Percentiles rank a stretch among this genome's conserved stretches.
These are phyloP conservation scores for Oscheius sp. DNA, from an alignment of 2,888 invertebrate genomes.

Conservation along the genomic window DNA sequence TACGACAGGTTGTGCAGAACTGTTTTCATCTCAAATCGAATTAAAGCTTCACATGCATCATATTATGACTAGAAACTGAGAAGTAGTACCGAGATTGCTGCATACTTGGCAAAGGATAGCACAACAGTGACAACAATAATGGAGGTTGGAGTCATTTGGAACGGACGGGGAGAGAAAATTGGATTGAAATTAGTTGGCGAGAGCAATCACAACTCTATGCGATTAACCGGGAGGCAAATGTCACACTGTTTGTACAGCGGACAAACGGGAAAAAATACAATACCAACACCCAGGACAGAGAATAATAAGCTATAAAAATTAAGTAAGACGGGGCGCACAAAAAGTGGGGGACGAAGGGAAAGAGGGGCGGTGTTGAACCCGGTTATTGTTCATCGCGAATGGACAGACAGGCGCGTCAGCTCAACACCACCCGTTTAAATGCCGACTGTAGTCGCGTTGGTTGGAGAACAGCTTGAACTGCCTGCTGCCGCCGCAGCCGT, in stretches of 20 bases:
- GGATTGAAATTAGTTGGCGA: not conserved
- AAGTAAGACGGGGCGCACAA: constrained; percentile 8
- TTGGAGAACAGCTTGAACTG: constrained; percentile 41
- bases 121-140: constrained; percentile 7
- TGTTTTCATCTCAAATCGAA: constrained; percentile 4
- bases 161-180: constrained; percentile 2
- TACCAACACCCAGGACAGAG: constrained; percentile 11
- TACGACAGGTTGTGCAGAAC: not conserved
- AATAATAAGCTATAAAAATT: constrained; percentile 36
- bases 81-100: constrained; percentile 35
- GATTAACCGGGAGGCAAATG: constrained; percentile 18
- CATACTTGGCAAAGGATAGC: constrained; percentile 27
- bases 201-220: constrained; percentile 33
- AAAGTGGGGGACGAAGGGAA: constrained; percentile 1
- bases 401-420: constrained; percentile 4
- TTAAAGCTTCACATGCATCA: constrained; percentile 31
- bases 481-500: constrained; percentile 19
- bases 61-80: constrained; percentile 29
- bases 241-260: constrained; percentile 18
- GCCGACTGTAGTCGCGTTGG: constrained; percentile 36
- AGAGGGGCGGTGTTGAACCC: constrained; percentile 25
- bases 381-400: constrained; percentile 1
- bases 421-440: constrained; percentile 23
- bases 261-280: constrained; percentile 12
- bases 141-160: constrained; percentile 6